Conservation (phyloP, 1,140 invertebrate genomes). For the Nixonia krombeini region DNA sequence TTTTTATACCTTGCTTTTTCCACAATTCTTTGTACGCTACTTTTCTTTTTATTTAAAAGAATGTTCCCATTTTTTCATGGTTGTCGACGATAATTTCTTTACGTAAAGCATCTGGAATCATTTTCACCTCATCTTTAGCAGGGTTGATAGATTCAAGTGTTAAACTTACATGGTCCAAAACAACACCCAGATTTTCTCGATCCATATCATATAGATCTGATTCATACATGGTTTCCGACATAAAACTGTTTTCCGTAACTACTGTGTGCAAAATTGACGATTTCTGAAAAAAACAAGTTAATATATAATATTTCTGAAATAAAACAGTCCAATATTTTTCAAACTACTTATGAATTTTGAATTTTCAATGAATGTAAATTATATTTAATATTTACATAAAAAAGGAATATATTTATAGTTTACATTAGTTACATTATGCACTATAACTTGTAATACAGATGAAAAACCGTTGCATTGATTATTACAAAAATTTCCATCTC, state of each 20-base stretch:
- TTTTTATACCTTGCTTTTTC: too few species aligned
- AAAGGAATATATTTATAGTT: too few species aligned
- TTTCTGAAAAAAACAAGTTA: conserved; percentile 43
- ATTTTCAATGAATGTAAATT: too few species aligned
- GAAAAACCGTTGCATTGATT: too few species aligned
- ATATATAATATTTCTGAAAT: too few species aligned
- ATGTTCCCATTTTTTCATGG: conserved; percentile 28
- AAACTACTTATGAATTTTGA: too few species aligned
- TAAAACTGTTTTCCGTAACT: conserved; percentile 29
- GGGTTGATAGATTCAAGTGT: conserved; percentile 25
- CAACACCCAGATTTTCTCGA: conserved; percentile 28
- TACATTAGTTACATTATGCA: too few species aligned
- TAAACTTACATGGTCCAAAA: conserved; percentile 33
- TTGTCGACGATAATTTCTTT: conserved; percentile 36
- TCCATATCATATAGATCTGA: conserved; percentile 31
- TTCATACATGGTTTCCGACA: conserved; percentile 39
- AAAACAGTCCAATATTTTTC: too few species aligned
- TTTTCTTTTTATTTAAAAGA: conserved; percentile 28
- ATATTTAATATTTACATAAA: too few species aligned
- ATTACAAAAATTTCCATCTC: too few species aligned
- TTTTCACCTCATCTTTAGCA: conserved; percentile 28
- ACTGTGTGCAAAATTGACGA: conserved; percentile 21
- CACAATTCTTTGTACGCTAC: too few species aligned
- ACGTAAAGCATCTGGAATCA: conserved; percentile 17
- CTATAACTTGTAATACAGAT: too few species aligned